A percentile compares a stretch with the other conserved stretches of the same genome.
Evolutionary conservation across 2,113 vertebrate species (phyloP).

Genomic region (human): GRCh38 chr7:21647501-21648000

Average conservation of each 20-base stretch:
- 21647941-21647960: background rate
- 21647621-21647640: too few relatives aligned
- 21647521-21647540: too few relatives aligned
- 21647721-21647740: background rate
- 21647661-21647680: too few relatives aligned
- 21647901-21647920: background rate
- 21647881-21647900: background rate
- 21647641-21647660: too few relatives aligned
- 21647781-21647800: background rate
- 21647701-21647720: too few relatives aligned
- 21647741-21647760: too few relatives aligned
- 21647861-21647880: background rate
- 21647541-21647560: too few relatives aligned
- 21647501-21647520: too few relatives aligned
- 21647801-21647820: background rate
- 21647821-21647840: background rate
- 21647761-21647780: background rate
- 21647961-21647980: background rate
- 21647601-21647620: too few relatives aligned
- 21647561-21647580: too few relatives aligned
- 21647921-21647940: background rate
- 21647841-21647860: background rate
- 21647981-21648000: background rate
- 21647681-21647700: too few relatives aligned
- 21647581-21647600: too few relatives aligned